A percentile compares a stretch with the other conserved stretches of the same genome.
These are phyloP conservation scores for Drosophila azteca DNA, from an alignment of 1,140 invertebrate species.

Conservation along the genomic window DNA sequence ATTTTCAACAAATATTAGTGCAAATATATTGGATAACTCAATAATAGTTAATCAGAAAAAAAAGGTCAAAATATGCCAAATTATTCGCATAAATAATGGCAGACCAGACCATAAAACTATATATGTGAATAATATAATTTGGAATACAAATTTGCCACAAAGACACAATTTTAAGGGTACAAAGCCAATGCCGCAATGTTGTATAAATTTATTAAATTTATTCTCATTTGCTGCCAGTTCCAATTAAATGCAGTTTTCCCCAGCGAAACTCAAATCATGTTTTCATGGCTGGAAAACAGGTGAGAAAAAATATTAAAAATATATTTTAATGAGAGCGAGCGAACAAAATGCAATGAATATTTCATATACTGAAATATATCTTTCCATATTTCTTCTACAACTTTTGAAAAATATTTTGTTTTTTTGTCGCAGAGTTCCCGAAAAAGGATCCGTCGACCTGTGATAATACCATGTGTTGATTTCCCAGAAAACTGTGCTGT, in stretches of 20 bases:
- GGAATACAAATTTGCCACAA: constrained; percentile 30
- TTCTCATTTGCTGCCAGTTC: constrained; percentile 42
- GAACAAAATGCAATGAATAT: background rate
- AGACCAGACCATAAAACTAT: too few species aligned
- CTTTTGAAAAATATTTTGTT: too few species aligned
- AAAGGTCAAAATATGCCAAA: constrained; percentile 1
- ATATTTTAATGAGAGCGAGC: background rate
- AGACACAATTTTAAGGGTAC: constrained; percentile 22
- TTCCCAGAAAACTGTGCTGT: constrained; percentile 18
- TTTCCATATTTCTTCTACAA: too few species aligned
- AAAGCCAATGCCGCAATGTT: constrained; percentile 12
- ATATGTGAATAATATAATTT: background rate
- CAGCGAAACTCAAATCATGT: constrained; percentile 17
- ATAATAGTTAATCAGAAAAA: constrained; percentile 3
- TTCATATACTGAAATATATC: background rate
- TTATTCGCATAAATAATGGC: constrained; percentile 14
- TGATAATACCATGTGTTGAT: constrained; percentile 9
- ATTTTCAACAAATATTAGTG: too few species aligned
- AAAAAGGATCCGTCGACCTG: background rate
- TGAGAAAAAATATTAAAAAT: constrained; percentile 23
- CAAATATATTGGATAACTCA: background rate
- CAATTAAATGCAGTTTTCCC: constrained; percentile 44
- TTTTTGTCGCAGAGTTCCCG: too few species aligned
- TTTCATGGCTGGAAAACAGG: background rate
- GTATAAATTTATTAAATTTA: constrained; percentile 24